Base-by-base conservation (phyloP, 2,113 vertebrate species). In the Otis tarda region DNA sequence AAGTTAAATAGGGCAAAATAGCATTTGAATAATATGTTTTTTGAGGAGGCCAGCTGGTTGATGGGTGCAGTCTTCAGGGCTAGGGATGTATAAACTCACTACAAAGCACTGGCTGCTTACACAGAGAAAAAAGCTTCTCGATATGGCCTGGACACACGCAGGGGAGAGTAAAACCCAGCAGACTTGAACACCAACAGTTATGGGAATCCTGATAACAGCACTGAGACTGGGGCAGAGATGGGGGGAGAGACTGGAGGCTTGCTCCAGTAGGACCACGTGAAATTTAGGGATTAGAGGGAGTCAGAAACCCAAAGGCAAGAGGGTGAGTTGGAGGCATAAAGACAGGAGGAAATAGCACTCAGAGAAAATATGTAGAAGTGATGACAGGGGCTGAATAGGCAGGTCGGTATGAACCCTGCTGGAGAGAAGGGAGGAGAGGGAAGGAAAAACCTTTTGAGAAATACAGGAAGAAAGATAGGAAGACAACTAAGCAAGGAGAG, bases 171-270 rank as follows among this genome's bases (percentile, higher is more conserved):
- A 86, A 75, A 81, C 47, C 41, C 33, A 45, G 19, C 19, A 47
- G 52, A 52, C 15, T 27, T 61, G 52, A 52, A 52, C 19, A 35
- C 10, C 23, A 18, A 33, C 15, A 49, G 27, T 25, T 13, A 47
- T 7, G 15, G 61, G 17, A 67, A 67, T 84, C 47, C 65, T 84
- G 56, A 4, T 67, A 70, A 57, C 14, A 67, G 83, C 3, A 2
- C 74, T 43, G 39, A 67, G 47, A 84, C 1, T 6, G 4, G 7
- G 1, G 7, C 15, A 39, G 21, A 30, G 47, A 87, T 1, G 7
- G 4, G 7, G 1, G 7, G 15, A 45, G 21, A 30, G 19, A 25
- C 20, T 0, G 5, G 25, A 5, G 17, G 1, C 14, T 82, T 5
- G 1, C 13, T 64, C 14, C 21, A 68, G n/a, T 23, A 75, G 24